Base-by-base conservation (phyloP, 2,113 vertebrate genomes). In the Pogona vitticeps region DNA sequence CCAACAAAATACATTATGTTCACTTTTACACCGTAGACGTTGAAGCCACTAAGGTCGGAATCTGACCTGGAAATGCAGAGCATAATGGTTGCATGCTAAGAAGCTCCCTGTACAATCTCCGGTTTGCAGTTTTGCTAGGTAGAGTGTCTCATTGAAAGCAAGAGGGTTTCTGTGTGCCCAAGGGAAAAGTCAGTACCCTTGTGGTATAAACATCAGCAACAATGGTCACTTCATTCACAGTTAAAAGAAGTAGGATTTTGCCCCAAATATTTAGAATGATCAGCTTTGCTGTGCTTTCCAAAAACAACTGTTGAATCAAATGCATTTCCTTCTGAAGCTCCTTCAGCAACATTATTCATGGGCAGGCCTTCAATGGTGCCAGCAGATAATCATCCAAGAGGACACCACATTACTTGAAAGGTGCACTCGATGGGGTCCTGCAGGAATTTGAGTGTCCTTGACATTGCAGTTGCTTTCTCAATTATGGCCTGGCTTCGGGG, bases 1-100 rank as follows among this genome's bases (percentile, higher is more conserved):
- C 83, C 21, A 21, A 0, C 3, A 0, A 67, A 46, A 23, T 42
- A 36, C 3, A 6, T 2, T 23, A 10, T 70, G 20, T 56, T 56
- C 14, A 36, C 1, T 42, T n/a, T 61, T 56, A 14, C 21, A 61
- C 26, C 3, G 28, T 68, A n/a, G 26, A 26, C 18, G 26, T 26
- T 40, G 26, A 42, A 42, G 40, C 18, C 31, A n/a, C n/a, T n/a
- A n/a, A n/a, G n/a, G n/a, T n/a, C n/a, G n/a, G n/a, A n/a, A n/a
- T n/a, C n/a, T n/a, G n/a, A n/a, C n/a, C n/a, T n/a, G n/a, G n/a
- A n/a, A n/a, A n/a, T n/a, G n/a, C n/a, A n/a, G n/a, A n/a, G n/a
- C n/a, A n/a, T n/a, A n/a, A n/a, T n/a, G n/a, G n/a, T n/a, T n/a
- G n/a, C n/a, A n/a, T n/a, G n/a, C n/a, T n/a, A n/a, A n/a, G n/a